Evolutionary conservation across 2,888 invertebrate species (phyloP).

Genomic region (Platerodrilus igneus): DNA sequence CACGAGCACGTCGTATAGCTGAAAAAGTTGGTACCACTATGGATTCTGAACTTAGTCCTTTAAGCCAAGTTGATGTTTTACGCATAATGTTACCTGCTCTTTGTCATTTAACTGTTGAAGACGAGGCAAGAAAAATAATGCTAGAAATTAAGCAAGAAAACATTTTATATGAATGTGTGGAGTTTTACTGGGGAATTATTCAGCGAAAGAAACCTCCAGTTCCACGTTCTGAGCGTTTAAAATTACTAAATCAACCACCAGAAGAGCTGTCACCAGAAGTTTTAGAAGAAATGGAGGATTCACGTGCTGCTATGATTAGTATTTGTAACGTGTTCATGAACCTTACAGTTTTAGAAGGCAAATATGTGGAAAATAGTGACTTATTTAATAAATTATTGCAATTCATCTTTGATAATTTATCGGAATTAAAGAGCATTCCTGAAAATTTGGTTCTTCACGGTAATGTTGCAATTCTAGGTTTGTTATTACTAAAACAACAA

Average conservation of each 20-base stretch:
- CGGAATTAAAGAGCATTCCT: slow-evolving; percentile 75
- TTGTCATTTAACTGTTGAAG: slow-evolving; percentile 89
- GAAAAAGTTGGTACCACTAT: slow-evolving; percentile 58
- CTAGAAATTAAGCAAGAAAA: slow-evolving; percentile 75
- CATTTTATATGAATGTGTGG: slow-evolving; percentile 71
- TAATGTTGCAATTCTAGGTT: slow-evolving; percentile 76
- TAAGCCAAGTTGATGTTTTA: slow-evolving; percentile 61
- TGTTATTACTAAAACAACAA: slow-evolving; percentile 78
- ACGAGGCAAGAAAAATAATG: slow-evolving; percentile 75
- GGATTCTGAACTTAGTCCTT: slow-evolving; percentile 41
- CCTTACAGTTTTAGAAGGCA: slow-evolving; percentile 80
- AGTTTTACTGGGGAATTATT: slow-evolving; percentile 82
- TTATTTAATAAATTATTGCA: slow-evolving; percentile 76
- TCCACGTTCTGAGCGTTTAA: slow-evolving; percentile 73
- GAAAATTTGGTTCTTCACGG: slow-evolving; percentile 83
- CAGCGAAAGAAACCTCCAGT: slow-evolving; percentile 79
- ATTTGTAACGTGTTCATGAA: slow-evolving; percentile 92
- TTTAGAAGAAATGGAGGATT: slow-evolving; percentile 78
- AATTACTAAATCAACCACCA: slow-evolving; percentile 70
- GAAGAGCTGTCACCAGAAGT: slow-evolving; percentile 70
- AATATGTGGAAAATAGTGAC: slow-evolving; percentile 72
- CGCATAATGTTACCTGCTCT: slow-evolving; percentile 82
- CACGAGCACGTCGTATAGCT: slow-evolving; percentile 61
- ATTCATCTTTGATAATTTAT: slow-evolving; percentile 79
- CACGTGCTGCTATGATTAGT: slow-evolving; percentile 79